Evolutionary conservation across 2,113 vertebrate species (phyloP).

Genomic region (Hippoglossus stenolepis): DNA sequence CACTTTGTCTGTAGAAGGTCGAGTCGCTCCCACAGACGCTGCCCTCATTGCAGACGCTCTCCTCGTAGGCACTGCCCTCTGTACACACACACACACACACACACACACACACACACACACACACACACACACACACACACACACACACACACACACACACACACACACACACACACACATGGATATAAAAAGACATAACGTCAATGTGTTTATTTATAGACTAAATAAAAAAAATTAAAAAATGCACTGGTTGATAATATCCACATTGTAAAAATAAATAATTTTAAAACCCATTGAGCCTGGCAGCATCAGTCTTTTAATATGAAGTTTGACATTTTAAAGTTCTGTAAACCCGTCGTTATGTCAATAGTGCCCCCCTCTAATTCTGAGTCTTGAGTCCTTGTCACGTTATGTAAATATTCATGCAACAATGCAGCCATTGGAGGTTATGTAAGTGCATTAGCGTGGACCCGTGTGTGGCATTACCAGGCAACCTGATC

Average conservation of each 20-base stretch:
- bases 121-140: not conserved
- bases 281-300: too few species aligned
- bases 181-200: constrained; percentile 7
- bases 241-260: too few species aligned
- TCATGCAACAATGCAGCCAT: constrained; percentile 65
- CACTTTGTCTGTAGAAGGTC: constrained; percentile 89
- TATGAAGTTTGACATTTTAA: not conserved
- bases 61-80: constrained; percentile 88
- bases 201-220: too few species aligned
- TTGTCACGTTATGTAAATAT: constrained; percentile 53
- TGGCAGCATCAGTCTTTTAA: not conserved
- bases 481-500: constrained; percentile 59
- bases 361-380: not conserved
- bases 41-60: constrained; percentile 90
- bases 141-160: too few species aligned
- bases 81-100: constrained; percentile 3
- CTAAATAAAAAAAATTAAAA: not conserved
- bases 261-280: too few species aligned
- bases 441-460: constrained; percentile 76
- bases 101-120: constrained; percentile 15
- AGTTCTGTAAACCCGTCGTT: too few species aligned
- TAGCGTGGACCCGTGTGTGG: constrained; percentile 53
- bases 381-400: constrained; percentile 26
- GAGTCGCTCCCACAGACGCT: constrained; percentile 92
- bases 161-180: too few species aligned